Evolutionary conservation across 2,113 vertebrate species (phyloP).

Genomic region (Pardalotus punctatus): DNA sequence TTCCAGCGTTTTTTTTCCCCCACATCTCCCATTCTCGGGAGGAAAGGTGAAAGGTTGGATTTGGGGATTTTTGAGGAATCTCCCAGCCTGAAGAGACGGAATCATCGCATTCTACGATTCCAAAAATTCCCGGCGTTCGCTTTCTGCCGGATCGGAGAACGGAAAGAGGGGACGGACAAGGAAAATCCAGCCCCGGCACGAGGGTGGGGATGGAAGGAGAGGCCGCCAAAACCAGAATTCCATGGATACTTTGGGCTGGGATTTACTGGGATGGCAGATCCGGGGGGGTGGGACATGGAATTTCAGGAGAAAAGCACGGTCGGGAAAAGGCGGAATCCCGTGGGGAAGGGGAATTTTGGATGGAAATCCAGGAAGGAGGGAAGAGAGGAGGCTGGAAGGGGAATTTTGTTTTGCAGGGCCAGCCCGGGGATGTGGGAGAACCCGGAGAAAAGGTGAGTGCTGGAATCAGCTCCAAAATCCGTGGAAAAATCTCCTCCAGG

Average conservation of each 20-base stretch:
- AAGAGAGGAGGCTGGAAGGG: not conserved
- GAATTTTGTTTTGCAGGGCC: constrained; percentile 70
- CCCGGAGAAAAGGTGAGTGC: constrained; percentile 55
- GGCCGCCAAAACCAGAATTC: not conserved
- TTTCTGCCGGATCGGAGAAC: not conserved
- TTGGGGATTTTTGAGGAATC: not conserved
- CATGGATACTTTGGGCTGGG: rapidly evolving
- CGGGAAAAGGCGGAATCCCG: not conserved
- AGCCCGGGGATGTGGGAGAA: constrained; percentile 76
- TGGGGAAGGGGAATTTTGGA: not conserved
- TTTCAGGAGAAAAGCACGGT: not conserved
- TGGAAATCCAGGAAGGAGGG: not conserved
- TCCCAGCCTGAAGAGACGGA: not conserved
- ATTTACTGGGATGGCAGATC: not conserved
- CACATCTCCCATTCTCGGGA: rapidly evolving
- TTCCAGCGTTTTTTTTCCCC: not conserved
- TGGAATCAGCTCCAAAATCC: not conserved
- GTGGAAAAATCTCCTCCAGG: not conserved
- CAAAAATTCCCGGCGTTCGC: rapidly evolving
- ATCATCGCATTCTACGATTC: rapidly evolving
- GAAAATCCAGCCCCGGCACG: rapidly evolving
- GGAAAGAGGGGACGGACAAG: not conserved
- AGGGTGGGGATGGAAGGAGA: not conserved
- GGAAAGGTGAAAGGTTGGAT: not conserved
- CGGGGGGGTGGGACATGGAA: rapidly evolving